Conservation (phyloP, 2,888 invertebrate genomes). For the Diplolepis rosae region DNA sequence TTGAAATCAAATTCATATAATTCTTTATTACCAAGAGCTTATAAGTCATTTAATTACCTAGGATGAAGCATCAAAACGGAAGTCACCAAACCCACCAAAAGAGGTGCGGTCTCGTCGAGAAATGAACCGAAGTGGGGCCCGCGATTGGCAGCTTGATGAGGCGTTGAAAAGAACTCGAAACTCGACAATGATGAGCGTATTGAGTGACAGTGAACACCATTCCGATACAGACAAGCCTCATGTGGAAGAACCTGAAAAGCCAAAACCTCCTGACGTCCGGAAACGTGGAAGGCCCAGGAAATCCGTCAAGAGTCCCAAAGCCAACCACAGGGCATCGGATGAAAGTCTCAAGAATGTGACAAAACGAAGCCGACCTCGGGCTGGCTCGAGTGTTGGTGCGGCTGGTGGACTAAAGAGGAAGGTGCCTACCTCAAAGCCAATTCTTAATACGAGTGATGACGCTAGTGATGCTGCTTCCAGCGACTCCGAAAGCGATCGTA, state of each 20-base stretch:
- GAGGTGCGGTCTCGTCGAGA: constrained; percentile 38
- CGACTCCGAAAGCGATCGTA: constrained; percentile 69
- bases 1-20: too few relatives aligned
- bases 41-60: constrained; percentile 5
- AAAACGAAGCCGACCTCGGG: constrained; percentile 42
- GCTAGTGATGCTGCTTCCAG: constrained; percentile 68
- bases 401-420: constrained; percentile 67
- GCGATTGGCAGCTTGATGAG: constrained; percentile 68
- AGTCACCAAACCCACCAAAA: constrained; percentile 36
- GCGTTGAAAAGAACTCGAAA: constrained; percentile 72
- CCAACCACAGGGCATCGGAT: constrained; percentile 53
- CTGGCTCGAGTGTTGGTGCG: constrained; percentile 34
- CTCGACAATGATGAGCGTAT: constrained; percentile 73
- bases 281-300: constrained; percentile 77
- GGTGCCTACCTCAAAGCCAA: constrained; percentile 72
- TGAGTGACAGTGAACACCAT: constrained; percentile 67
- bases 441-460: constrained; percentile 70
- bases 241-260: constrained; percentile 58
- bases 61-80: constrained; percentile 32
- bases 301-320: constrained; percentile 68
- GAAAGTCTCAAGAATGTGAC: constrained; percentile 52
- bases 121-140: constrained; percentile 54
- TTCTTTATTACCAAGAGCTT: background rate
- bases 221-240: constrained; percentile 68
- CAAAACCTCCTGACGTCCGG: constrained; percentile 70